These are phyloP conservation scores for Cancer borealis DNA, from an alignment of 2,888 invertebrate genomes.

Conservation along the genomic window DNA sequence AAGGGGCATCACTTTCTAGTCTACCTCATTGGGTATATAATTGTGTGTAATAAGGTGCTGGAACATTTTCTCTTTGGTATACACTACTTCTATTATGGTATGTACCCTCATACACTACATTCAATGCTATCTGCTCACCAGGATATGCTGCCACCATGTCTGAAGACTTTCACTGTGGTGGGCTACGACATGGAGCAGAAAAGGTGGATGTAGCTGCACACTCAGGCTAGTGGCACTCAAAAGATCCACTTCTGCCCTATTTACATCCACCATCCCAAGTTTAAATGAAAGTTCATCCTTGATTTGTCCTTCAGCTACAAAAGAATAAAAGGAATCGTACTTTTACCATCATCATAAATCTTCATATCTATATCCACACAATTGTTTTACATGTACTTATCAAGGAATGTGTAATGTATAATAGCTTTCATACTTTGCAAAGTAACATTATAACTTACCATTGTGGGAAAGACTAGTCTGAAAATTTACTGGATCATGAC, in stretches of 20 bases:
- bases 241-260: slow-evolving; percentile 58
- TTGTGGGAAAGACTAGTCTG: slow-evolving; percentile 40
- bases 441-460: slow-evolving; percentile 39
- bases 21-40: no score
- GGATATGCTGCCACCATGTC: slow-evolving; percentile 44
- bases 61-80: no score
- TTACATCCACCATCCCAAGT: slow-evolving; percentile 56
- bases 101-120: neutral
- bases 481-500: slow-evolving; percentile 47
- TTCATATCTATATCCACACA: neutral
- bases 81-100: neutral
- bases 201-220: slow-evolving; percentile 64
- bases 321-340: neutral
- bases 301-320: neutral
- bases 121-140: slow-evolving; percentile 15
- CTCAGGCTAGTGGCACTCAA: slow-evolving; percentile 52
- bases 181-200: slow-evolving; percentile 58
- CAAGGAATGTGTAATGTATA: neutral
- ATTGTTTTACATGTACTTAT: neutral
- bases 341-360: neutral
- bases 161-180: slow-evolving; percentile 44
- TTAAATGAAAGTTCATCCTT: slow-evolving; percentile 62
- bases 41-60: no score
- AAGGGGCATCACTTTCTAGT: no score
- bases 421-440: neutral